A percentile compares a stretch with the other conserved stretches of the same genome.
Evolutionary conservation across 2,888 invertebrate species (phyloP).

Genomic region (Brachycybe producta): DNA sequence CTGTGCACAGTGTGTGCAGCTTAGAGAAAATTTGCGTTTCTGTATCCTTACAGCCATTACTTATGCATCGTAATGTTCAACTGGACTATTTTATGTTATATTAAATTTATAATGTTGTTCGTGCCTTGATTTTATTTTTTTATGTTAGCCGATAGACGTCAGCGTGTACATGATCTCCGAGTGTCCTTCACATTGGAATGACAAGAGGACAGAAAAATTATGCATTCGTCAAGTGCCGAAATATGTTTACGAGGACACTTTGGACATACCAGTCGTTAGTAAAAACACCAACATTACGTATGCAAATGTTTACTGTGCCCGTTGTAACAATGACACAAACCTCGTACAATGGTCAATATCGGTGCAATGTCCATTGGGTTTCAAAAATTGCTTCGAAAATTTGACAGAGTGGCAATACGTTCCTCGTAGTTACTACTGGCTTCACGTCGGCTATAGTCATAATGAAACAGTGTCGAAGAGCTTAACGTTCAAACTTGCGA

Average conservation of each 20-base stretch:
- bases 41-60: too few relatives aligned
- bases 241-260: not conserved
- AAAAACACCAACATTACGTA: constrained; percentile 23
- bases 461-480: constrained; percentile 16
- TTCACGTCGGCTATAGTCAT: too few relatives aligned
- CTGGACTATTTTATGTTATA: too few relatives aligned
- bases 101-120: too few relatives aligned
- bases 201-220: not conserved
- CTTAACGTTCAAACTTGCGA: constrained; percentile 18
- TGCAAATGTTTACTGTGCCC: constrained; percentile 28
- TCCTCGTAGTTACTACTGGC: constrained; percentile 1
- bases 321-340: constrained; percentile 26
- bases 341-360: constrained; percentile 34
- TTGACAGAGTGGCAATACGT: not conserved
- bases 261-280: constrained; percentile 17
- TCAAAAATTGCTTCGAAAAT: not conserved
- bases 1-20: too few relatives aligned
- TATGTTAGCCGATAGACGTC: not conserved
- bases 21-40: too few relatives aligned
- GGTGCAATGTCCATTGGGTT: not conserved
- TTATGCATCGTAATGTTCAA: too few relatives aligned
- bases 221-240: not conserved
- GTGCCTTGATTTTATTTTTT: too few relatives aligned
- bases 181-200: not conserved
- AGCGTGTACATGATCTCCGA: constrained; percentile 6